Evolutionary conservation across 1,140 invertebrate species (phyloP).

Genomic region (Heliconius himera): DNA sequence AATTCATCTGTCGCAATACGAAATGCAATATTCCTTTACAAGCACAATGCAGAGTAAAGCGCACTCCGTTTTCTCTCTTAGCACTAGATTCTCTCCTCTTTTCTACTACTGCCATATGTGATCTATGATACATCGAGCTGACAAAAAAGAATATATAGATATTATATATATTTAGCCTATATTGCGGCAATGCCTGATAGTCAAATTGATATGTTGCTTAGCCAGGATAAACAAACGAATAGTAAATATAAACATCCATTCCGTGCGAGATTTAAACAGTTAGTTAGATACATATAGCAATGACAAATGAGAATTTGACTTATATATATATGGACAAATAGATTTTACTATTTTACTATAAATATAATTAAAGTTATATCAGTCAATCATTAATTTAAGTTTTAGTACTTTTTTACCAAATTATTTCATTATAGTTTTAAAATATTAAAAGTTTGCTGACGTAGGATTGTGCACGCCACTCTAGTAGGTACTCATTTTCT

Average conservation of each 20-base stretch:
- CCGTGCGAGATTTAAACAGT: not conserved
- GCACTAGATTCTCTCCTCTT: too few species aligned
- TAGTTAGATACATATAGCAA: not conserved
- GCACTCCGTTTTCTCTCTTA: too few species aligned
- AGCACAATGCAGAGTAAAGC: too few species aligned
- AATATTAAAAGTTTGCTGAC: not conserved
- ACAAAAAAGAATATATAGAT: too few species aligned
- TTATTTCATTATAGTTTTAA: not conserved
- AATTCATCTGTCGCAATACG: too few species aligned
- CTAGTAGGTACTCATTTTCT: constrained; percentile 23
- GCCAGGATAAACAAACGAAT: not conserved
- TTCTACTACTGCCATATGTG: too few species aligned
- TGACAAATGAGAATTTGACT: not conserved
- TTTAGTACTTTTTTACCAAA: too few species aligned
- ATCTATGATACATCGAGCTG: too few species aligned
- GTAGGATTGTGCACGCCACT: not conserved
- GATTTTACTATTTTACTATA: too few species aligned
- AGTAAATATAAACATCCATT: not conserved
- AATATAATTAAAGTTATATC: not conserved
- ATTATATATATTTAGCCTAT: not conserved
- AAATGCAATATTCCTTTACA: too few species aligned
- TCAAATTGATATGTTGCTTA: not conserved
- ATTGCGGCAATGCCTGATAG: not conserved
- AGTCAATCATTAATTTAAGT: too few species aligned
- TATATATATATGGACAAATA: not conserved